A percentile compares a stretch with the other conserved stretches of the same genome.
These are phyloP conservation scores for Diadromus collaris DNA, from an alignment of 2,888 invertebrate species.

Conservation along the genomic window DNA sequence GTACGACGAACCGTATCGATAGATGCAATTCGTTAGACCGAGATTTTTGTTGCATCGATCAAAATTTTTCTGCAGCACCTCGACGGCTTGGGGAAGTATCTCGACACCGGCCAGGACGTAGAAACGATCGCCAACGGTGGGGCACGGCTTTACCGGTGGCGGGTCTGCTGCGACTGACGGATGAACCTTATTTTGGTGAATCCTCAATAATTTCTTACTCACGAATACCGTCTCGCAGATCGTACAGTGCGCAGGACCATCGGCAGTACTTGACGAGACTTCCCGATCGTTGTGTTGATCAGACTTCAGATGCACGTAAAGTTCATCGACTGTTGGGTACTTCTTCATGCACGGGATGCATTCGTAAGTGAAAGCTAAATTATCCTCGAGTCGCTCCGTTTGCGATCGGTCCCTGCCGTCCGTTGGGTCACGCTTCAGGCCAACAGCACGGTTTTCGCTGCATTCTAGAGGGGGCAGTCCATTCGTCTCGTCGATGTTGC, in stretches of 20 bases:
- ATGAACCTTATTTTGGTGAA: constrained; percentile 6
- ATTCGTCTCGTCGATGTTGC: neutral
- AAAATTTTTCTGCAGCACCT: neutral
- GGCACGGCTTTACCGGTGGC: neutral
- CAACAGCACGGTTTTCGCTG: neutral
- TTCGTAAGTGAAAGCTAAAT: neutral
- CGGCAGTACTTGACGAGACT: neutral
- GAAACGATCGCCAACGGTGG: neutral
- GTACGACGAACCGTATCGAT: constrained; percentile 5
- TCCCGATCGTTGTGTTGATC: neutral
- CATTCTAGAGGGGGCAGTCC: neutral
- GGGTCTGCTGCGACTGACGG: neutral
- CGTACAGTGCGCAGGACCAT: neutral
- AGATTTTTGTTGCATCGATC: neutral
- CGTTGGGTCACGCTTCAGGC: neutral
- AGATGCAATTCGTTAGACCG: neutral
- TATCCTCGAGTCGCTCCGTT: neutral
- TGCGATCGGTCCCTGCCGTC: neutral
- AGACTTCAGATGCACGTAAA: neutral
- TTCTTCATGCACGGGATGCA: neutral
- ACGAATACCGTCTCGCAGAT: neutral
- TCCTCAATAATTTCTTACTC: neutral
- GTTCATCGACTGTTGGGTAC: neutral
- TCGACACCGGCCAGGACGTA: constrained; percentile 6
- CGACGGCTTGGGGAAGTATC: neutral